Evolutionary conservation across 2,797 vertebrate genomes (phyloP).

Genomic region (Halcyon smyrnensis): DNA sequence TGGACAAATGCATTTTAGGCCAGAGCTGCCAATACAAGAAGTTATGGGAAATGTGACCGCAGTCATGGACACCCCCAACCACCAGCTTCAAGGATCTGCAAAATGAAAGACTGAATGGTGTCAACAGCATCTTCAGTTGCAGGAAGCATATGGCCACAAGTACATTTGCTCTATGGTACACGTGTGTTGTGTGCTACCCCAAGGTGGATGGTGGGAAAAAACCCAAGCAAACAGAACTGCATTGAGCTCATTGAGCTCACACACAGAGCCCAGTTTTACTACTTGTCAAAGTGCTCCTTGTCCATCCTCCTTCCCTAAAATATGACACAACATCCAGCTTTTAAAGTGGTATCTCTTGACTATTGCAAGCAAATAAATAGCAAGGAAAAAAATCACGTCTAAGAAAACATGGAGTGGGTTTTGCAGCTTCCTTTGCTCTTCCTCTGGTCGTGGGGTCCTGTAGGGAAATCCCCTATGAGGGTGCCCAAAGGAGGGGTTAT

Average conservation of each 20-base stretch:
- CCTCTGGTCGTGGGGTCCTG: not conserved
- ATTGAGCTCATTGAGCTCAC: no score
- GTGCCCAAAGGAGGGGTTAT: not conserved
- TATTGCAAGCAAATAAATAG: not conserved
- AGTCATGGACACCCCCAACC: not conserved
- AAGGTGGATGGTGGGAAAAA: not conserved
- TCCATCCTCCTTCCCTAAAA: not conserved
- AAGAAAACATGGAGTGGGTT: not conserved
- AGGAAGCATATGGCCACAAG: not conserved
- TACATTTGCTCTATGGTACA: not conserved
- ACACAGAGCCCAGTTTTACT: not conserved
- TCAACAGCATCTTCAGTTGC: not conserved
- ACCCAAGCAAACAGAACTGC: not conserved
- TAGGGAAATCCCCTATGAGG: not conserved
- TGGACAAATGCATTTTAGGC: not conserved
- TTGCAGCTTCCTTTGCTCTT: not conserved
- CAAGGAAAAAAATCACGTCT: not conserved
- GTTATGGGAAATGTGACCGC: not conserved
- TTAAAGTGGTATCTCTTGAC: not conserved
- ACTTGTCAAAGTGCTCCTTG: not conserved
- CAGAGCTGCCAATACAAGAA: not conserved
- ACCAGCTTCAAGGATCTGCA: not conserved
- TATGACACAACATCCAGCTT: not conserved
- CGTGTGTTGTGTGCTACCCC: not conserved
- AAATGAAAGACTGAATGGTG: not conserved